These are phyloP conservation scores for Anhinga anhinga DNA, from an alignment of 2,113 vertebrate genomes.

Conservation along the genomic window DNA sequence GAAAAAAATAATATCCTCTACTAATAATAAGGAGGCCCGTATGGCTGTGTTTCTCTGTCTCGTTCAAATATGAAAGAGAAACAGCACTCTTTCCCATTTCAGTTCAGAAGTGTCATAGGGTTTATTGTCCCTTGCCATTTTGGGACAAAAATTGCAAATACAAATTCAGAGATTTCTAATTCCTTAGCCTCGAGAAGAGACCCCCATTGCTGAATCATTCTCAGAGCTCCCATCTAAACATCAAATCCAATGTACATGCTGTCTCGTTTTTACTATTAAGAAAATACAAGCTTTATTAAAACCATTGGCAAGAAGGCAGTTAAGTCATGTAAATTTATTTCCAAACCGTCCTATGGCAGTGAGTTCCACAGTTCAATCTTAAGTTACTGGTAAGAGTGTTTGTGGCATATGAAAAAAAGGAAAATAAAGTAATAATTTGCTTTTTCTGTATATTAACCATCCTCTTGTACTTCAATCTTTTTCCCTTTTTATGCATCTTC, in stretches of 20 bases:
- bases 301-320: not conserved
- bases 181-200: not conserved
- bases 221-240: not conserved
- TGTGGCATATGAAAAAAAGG: not conserved
- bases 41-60: not conserved
- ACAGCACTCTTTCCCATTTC: not conserved
- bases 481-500: not conserved
- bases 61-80: not conserved
- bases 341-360: fast-evolving
- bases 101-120: not conserved
- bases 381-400: fast-evolving
- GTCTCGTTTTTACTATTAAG: not conserved
- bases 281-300: not conserved
- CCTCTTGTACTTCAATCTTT: not conserved
- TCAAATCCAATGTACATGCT: not conserved
- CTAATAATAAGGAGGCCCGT: not conserved
- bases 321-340: not conserved
- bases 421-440: not conserved
- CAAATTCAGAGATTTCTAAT: not conserved
- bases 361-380: not conserved
- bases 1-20: not conserved
- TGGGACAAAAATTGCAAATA: not conserved
- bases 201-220: not conserved
- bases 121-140: not conserved
- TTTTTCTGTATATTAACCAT: not conserved